Evolutionary conservation across 2,888 invertebrate species (phyloP).

Genomic region (Drosophila subquinaria): DNA sequence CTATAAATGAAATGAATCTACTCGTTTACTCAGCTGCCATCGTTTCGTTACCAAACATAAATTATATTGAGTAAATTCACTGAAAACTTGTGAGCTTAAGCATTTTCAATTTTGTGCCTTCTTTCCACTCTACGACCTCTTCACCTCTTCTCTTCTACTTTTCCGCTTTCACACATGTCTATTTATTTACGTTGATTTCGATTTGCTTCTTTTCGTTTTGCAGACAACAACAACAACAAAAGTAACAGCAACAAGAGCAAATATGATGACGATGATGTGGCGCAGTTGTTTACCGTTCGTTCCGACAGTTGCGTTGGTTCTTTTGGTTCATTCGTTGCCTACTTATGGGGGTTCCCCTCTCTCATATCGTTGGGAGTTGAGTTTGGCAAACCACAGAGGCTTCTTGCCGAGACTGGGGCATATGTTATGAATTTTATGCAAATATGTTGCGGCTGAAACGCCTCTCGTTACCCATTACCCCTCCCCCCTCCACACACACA

Average conservation of each 20-base stretch:
- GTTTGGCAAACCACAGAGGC: slow-evolving; percentile 15
- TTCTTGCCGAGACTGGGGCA: slow-evolving; percentile 47
- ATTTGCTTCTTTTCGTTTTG: slow-evolving; percentile 25
- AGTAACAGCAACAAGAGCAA: slow-evolving; percentile 4
- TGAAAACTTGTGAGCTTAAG: slow-evolving; percentile 38
- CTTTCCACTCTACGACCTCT: background rate
- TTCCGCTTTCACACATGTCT: slow-evolving; percentile 42
- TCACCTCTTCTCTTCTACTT: background rate
- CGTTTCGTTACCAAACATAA: background rate
- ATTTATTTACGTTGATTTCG: slow-evolving; percentile 54
- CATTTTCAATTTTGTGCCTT: slow-evolving; percentile 51
- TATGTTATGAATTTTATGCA: slow-evolving; percentile 77
- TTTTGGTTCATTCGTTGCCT: slow-evolving; percentile 36
- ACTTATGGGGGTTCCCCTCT: slow-evolving; percentile 26
- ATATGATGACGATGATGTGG: slow-evolving; percentile 44
- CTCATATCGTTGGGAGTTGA: slow-evolving; percentile 6
- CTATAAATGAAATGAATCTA: background rate
- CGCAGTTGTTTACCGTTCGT: slow-evolving; percentile 52
- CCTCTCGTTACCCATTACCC: slow-evolving; percentile 32
- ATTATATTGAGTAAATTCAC: slow-evolving; percentile 14
- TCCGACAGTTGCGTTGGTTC: background rate
- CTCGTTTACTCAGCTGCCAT: background rate
- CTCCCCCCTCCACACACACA: background rate
- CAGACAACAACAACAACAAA: slow-evolving; percentile 5
- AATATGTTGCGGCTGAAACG: slow-evolving; percentile 55